Percentiles rank a stretch among this genome's conserved stretches.
Evolutionary conservation across 2,113 vertebrate genomes (phyloP).

Genomic region (Colossoma macropomum): DNA sequence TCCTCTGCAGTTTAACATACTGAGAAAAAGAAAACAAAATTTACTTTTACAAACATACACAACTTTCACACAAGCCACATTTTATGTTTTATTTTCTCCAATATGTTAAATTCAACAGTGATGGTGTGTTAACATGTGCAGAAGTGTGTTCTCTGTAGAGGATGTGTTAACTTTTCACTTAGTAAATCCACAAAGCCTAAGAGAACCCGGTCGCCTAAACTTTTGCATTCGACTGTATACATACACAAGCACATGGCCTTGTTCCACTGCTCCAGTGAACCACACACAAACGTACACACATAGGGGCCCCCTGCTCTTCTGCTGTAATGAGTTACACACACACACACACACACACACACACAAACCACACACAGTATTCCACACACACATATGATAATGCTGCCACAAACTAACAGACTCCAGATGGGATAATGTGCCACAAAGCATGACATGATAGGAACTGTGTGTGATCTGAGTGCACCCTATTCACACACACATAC

Average conservation of each 20-base stretch:
- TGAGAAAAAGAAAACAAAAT: too few relatives aligned
- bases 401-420: conserved; percentile 40
- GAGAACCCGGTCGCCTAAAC: too few relatives aligned
- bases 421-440: conserved; percentile 42
- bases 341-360: background rate
- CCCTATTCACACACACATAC: background rate
- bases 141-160: too few relatives aligned
- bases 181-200: too few relatives aligned
- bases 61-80: too few relatives aligned
- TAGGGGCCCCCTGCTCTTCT: background rate
- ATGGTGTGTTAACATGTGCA: too few relatives aligned
- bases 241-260: background rate
- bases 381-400: conserved; percentile 28
- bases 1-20: too few relatives aligned
- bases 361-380: background rate
- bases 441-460: conserved; percentile 24
- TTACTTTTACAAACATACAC: too few relatives aligned
- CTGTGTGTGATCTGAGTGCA: conserved; percentile 11
- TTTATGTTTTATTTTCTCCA: too few relatives aligned
- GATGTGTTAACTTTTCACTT: too few relatives aligned
- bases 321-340: background rate
- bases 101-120: too few relatives aligned
- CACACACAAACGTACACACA: conserved; percentile 35
- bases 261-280: background rate
- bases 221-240: too few relatives aligned